A percentile compares a stretch with the other conserved stretches of the same genome.
Evolutionary conservation across 1,140 invertebrate genomes (phyloP).

Genomic region (Matsumurasca onukii): DNA sequence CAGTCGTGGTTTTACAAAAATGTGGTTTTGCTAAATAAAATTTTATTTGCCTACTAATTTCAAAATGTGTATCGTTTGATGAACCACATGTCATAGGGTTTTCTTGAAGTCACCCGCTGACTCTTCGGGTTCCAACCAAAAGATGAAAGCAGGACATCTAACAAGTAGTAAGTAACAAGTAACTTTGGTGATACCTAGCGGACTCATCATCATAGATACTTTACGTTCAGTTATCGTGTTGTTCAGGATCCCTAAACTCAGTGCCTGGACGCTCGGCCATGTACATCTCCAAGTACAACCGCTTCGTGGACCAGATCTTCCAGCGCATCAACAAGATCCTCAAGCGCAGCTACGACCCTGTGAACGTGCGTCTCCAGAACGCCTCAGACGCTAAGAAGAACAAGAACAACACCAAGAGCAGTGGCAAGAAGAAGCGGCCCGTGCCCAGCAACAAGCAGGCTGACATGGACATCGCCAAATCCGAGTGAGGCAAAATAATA

Average conservation of each 20-base stretch:
- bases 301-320: conserved; percentile 77
- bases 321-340: conserved; percentile 76
- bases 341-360: conserved; percentile 74
- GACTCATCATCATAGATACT: no score
- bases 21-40: no score
- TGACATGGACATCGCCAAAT: conserved; percentile 9
- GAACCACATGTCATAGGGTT: no score
- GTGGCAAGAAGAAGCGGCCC: conserved; percentile 37
- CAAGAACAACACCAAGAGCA: conserved; percentile 34
- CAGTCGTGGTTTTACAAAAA: no score
- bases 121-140: no score
- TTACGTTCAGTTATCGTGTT: conserved; percentile 7
- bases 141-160: no score
- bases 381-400: conserved; percentile 52
- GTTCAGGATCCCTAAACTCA: conserved; percentile 26
- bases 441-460: conserved; percentile 33
- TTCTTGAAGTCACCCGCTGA: no score
- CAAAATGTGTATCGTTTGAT: no score
- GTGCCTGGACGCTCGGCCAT: conserved; percentile 49
- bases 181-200: no score
- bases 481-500: no score
- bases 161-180: no score
- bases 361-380: conserved; percentile 72
- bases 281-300: conserved; percentile 77
- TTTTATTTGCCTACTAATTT: no score